Percentiles rank a stretch among this genome's conserved stretches.
These are phyloP conservation scores for Rhopilema esculentum DNA, from an alignment of 30 jellyfish, hydroid and myxozoan species.

Conservation along the genomic window DNA sequence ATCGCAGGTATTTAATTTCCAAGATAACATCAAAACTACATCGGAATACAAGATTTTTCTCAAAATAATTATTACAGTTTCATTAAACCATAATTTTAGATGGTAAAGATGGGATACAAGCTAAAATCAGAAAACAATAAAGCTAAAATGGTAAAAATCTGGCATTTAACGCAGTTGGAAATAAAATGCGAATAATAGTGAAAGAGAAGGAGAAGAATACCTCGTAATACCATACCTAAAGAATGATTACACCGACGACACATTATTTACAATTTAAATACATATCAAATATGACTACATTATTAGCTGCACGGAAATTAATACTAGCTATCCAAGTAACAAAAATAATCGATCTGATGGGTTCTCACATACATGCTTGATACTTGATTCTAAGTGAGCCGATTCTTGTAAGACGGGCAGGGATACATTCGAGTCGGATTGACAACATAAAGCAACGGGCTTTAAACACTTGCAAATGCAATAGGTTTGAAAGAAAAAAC, in stretches of 20 bases:
- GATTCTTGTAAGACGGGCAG: too few relatives aligned
- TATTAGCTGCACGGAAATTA: neutral
- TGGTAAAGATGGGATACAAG: neutral
- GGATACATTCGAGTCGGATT: too few relatives aligned
- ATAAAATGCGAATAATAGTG: neutral
- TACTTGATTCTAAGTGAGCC: too few relatives aligned
- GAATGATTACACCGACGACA: neutral
- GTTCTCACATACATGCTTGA: neutral
- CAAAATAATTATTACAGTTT: neutral
- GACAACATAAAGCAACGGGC: too few relatives aligned
- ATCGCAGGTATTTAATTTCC: neutral
- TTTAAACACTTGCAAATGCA: too few relatives aligned
- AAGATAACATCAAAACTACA: neutral
- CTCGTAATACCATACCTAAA: neutral
- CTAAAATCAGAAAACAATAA: neutral
- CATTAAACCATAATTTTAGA: neutral
- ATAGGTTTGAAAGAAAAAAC: too few relatives aligned
- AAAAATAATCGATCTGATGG: neutral
- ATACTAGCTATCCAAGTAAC: neutral
- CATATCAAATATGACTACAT: constrained; percentile 46
- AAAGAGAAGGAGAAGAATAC: too few relatives aligned
- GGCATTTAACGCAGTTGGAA: neutral
- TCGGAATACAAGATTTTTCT: neutral
- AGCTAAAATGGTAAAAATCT: neutral
- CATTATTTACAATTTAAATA: constrained; percentile 55